Evolutionary conservation across 2,113 vertebrate genomes (phyloP).

Genomic region (Lepus americanus): DNA sequence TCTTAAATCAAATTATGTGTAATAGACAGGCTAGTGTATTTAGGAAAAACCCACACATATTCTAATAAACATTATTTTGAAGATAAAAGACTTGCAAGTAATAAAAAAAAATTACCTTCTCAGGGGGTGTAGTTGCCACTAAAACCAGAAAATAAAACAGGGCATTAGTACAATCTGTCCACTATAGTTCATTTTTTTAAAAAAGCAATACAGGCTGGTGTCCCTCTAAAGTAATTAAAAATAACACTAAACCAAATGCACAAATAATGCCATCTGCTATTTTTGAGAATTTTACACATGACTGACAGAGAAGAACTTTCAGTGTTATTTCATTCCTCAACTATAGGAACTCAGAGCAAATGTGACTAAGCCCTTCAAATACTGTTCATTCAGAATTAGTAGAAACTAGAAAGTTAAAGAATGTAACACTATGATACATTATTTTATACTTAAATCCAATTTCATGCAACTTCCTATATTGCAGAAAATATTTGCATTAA

Average conservation of each 20-base stretch:
- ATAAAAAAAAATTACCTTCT: conserved; percentile 90
- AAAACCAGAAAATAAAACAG: conserved; percentile 87
- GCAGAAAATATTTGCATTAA: conserved; percentile 26
- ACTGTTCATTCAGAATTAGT: conserved; percentile 8
- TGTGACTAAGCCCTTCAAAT: background rate
- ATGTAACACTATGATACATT: background rate
- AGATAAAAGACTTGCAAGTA: conserved; percentile 37
- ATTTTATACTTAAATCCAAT: conserved; percentile 22
- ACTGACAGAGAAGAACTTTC: background rate
- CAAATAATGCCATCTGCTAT: background rate
- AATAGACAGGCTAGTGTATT: background rate
- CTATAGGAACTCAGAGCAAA: background rate
- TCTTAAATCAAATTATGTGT: background rate
- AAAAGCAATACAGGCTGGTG: conserved; percentile 23
- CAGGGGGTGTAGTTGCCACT: conserved; percentile 92
- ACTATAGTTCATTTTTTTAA: background rate
- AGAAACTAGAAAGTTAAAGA: background rate
- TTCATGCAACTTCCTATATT: background rate
- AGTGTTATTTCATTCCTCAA: background rate
- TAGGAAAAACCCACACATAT: background rate
- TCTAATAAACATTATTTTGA: conserved; percentile 6
- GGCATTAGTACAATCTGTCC: conserved; percentile 18
- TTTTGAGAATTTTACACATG: background rate
- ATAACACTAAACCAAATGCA: conserved; percentile 25
- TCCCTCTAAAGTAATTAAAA: conserved; percentile 23